Evolutionary conservation across 1,140 invertebrate genomes (phyloP).

Genomic region (Anastrepha ludens): DNA sequence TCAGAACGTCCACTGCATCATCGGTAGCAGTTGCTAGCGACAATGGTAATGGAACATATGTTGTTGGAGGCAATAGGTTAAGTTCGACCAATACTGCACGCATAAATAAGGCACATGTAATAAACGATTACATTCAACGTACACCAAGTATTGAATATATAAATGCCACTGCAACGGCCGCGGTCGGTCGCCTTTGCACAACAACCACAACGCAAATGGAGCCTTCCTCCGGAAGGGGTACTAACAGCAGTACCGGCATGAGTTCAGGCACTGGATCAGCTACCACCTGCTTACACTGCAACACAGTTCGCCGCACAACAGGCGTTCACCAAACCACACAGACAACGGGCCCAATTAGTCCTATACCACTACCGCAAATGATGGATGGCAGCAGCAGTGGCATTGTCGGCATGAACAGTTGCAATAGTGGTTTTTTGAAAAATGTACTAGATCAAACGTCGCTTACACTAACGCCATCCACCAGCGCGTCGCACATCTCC

Average conservation of each 20-base stretch:
- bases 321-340: conserved; percentile 73
- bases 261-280: background rate
- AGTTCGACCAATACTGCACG: background rate
- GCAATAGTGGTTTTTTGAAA: background rate
- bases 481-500: conserved; percentile 55
- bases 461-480: conserved; percentile 46
- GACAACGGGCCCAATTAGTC: conserved; percentile 73
- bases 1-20: background rate
- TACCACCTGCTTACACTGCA: conserved; percentile 71
- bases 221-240: background rate
- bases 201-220: background rate
- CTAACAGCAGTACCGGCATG: background rate
- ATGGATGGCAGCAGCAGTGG: background rate
- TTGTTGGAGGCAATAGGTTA: background rate
- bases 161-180: background rate
- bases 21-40: background rate
- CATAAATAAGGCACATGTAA: conserved; percentile 47
- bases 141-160: conserved; percentile 56
- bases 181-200: background rate
- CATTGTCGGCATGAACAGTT: background rate
- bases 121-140: background rate
- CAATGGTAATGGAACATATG: background rate
- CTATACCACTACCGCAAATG: conserved; percentile 62
- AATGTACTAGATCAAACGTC: conserved; percentile 5
- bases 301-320: conserved; percentile 70